Evolutionary conservation across 2,888 invertebrate species (phyloP).

Genomic region (Sialis lutaria): DNA sequence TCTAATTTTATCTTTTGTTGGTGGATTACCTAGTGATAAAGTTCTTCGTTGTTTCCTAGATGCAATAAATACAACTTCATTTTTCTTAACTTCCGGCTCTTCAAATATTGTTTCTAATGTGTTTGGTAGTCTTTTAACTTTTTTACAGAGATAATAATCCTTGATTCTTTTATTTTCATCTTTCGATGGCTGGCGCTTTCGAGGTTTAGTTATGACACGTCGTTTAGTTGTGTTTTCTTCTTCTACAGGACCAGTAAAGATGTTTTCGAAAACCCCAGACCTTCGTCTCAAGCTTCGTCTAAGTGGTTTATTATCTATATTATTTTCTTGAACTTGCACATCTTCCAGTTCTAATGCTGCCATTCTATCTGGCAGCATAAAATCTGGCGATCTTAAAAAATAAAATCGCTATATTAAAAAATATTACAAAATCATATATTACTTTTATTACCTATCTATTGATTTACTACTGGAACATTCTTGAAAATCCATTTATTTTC

Average conservation of each 20-base stretch:
- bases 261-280: background rate
- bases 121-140: conserved; percentile 10
- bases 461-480: too few species aligned
- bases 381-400: background rate
- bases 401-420: background rate
- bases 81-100: conserved; percentile 11
- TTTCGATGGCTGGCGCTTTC: conserved; percentile 7
- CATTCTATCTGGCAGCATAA: background rate
- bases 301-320: background rate
- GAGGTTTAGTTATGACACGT: conserved; percentile 9
- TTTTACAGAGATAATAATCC: conserved; percentile 12
- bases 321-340: background rate
- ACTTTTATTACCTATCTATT: too few species aligned
- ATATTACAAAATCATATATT: too few species aligned
- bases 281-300: background rate
- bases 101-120: conserved; percentile 12
- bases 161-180: conserved; percentile 9
- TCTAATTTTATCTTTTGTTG: conserved; percentile 34
- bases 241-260: background rate
- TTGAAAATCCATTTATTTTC: too few species aligned
- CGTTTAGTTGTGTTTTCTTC: background rate
- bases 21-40: conserved; percentile 4
- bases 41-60: conserved; percentile 6
- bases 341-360: background rate
- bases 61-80: conserved; percentile 2